phyloP scores from a whole-genome alignment of 2,113 vertebrate genomes.

The Podilymbus podiceps region DNA sequence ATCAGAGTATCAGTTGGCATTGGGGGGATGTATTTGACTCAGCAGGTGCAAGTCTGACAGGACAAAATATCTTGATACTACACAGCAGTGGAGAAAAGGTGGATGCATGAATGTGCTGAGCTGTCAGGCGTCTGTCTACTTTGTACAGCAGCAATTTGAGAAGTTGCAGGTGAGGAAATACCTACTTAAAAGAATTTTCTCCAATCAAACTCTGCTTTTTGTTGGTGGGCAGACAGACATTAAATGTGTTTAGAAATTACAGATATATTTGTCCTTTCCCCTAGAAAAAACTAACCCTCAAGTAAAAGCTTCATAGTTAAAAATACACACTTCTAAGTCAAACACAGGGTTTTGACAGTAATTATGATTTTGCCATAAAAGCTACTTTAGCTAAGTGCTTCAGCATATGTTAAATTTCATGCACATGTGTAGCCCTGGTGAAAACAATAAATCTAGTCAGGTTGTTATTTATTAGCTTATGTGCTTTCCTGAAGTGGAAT shows the following conservation, averaged over 20 bases:
- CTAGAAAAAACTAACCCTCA: not conserved
- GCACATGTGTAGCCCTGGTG: not conserved
- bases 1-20: not conserved
- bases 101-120: not conserved
- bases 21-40: not conserved
- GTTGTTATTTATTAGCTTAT: not conserved
- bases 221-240: not conserved
- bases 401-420: not conserved
- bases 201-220: not conserved
- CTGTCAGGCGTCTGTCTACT: not conserved
- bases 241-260: not conserved
- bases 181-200: not conserved
- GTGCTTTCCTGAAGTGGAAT: not conserved
- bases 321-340: not conserved
- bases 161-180: not conserved
- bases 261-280: not conserved
- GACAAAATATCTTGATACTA: not conserved
- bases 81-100: not conserved
- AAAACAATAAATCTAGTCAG: not conserved
- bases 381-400: not conserved
- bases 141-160: not conserved
- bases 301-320: not conserved
- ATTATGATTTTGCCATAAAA: not conserved
- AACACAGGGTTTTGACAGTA: not conserved
- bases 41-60: not conserved